phyloP scores from a whole-genome alignment of 2,113 vertebrate genomes.

The Cyphomyrus plagiostoma region DNA sequence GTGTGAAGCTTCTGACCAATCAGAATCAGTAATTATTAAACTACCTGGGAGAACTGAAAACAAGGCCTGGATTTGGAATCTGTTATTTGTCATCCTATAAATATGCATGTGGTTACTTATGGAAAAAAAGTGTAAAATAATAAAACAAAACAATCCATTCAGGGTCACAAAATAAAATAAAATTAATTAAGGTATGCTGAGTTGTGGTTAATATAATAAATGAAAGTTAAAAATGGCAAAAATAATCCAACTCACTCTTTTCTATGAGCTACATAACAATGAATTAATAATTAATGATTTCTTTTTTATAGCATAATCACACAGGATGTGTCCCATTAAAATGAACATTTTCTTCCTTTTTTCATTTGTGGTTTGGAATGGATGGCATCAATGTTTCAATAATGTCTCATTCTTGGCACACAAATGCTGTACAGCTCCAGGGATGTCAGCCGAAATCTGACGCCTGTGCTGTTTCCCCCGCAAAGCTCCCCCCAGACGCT shows the following conservation, averaged over 20 bases:
- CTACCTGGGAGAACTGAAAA: no score
- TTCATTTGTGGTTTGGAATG: neutral
- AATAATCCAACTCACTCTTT: neutral
- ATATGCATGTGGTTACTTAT: neutral
- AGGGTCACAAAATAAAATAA: neutral
- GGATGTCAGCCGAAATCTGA: neutral
- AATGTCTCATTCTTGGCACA: neutral
- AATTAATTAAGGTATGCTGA: neutral
- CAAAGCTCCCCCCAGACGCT: neutral
- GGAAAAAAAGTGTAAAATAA: neutral
- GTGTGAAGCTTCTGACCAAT: no score
- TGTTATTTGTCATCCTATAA: neutral
- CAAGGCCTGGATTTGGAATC: no score
- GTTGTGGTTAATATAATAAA: neutral
- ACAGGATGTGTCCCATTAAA: neutral
- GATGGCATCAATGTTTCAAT: neutral
- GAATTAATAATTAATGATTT: neutral
- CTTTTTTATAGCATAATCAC: neutral
- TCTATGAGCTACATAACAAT: neutral
- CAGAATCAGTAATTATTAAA: no score
- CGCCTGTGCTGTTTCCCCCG: neutral
- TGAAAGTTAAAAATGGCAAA: neutral
- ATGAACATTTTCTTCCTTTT: neutral
- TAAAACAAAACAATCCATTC: neutral
- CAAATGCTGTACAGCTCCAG: neutral